A percentile compares a stretch with the other conserved stretches of the same genome.
Conservation (phyloP, 2,888 invertebrate species). For the Megaustenia siamemsis region DNA sequence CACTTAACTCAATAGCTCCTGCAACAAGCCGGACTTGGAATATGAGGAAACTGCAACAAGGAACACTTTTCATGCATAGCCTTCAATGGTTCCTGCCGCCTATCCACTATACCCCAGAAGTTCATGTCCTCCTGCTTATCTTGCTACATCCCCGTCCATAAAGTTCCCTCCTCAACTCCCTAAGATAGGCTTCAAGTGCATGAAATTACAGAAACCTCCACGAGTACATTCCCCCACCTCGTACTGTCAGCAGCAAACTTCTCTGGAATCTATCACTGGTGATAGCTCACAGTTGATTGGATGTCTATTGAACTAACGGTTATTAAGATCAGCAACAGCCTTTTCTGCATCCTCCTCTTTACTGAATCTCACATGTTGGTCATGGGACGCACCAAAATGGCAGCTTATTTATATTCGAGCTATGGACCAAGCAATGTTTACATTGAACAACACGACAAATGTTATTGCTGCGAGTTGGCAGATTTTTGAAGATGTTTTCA, state of each 20-base stretch:
- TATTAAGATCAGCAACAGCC: conserved; percentile 97
- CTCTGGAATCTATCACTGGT: conserved; percentile 99
- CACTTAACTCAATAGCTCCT: no score
- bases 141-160: conserved; percentile 68
- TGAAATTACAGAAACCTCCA: conserved; percentile 99
- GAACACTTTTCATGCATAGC: no score
- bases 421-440: no score
- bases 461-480: no score
- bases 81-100: no score
- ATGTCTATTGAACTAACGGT: conserved; percentile 98
- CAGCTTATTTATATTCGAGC: no score
- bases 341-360: conserved; percentile 99
- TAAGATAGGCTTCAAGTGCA: conserved; percentile 99
- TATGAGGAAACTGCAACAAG: no score
- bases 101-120: no score
- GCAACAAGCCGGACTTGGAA: no score
- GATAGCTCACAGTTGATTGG: conserved; percentile 99
- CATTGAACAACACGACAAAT: no score
- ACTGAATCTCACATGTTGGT: conserved; percentile 98
- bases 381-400: no score
- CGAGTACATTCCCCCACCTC: conserved; percentile 99
- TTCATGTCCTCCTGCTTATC: background rate
- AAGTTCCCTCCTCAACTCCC: conserved; percentile 91
- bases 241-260: conserved; percentile 99
- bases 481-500: no score